Base-by-base conservation (phyloP, 2,888 invertebrate genomes). In the Melanostoma mellinum region DNA sequence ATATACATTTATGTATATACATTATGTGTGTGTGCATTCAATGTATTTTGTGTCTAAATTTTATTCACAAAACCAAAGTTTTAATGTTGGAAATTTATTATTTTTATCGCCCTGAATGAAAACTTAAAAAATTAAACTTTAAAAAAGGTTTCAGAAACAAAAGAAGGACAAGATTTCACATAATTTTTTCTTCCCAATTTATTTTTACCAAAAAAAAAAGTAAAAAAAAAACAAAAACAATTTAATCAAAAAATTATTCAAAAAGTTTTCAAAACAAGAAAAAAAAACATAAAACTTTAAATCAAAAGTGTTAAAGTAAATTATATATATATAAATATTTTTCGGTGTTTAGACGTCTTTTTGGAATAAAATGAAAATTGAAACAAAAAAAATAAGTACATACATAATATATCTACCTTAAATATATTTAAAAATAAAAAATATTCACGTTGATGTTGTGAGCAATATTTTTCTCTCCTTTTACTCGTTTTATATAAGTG, bases 271-370 rank as follows among this genome's bases (percentile, higher is more conserved):
- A 75, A 76, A 81, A 50, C 85, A 73, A 67, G n/a, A n/a, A 72
- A 74, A 71, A 55, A 67, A 65, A 63, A 30, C 35, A 32, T 4
- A 68, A 55, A 89, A 89, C 87, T 88, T 86, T 87, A 89, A 87
- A 86, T 85, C 72, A 87, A 85, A 86, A 86, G 85, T 67, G 69
- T 68, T 85, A 71, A 85, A 71, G 84, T 55, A 87, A 86, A 86
- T 77, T 74, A 80, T 63, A 86, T 61, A 68, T 52, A 68, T 86
- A 87, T 87, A 90, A 88, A 89, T 90, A 90, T 90, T 90, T 90
- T 90, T 90, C 89, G 90, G 90, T 90, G 90, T 90, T 79, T 90
- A 90, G 90, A 88, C 89, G 90, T 90, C 90, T 90, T 90, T 90
- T 90, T 90, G 88, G 89, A 84, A 89, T 89, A 89, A 88, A 88